Base-by-base conservation (phyloP, 2,888 invertebrate genomes). In the Rotaria socialis region DNA sequence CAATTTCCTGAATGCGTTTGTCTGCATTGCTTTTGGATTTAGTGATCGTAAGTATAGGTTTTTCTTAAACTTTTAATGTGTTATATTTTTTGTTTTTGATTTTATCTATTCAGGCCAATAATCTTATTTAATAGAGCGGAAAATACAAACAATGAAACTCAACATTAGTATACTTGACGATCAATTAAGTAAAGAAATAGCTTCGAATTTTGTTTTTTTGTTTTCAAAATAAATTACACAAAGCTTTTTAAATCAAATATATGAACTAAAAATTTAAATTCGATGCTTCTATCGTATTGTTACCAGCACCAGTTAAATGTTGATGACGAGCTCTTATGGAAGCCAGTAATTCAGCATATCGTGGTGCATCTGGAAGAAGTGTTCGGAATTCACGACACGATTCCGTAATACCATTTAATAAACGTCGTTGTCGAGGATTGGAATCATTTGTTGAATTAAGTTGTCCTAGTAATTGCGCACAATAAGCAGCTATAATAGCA, bases 321-420 rank as follows among this genome's bases (percentile, higher is more conserved):
- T 80, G 80, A 80, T 80, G 8, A 47, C 47, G 43, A 43, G 47
- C 80, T 47, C 80, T 47, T 47, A 47, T 47, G 1, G 80, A 80
- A 19, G 80, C 10, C 3, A 80, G 47, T 47, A 80, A 14, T 80
- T 80, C 80, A 24, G 47, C 80, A 80, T 80, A 80, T 47, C 80
- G 43, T 47, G 80, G 80, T 43, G 2, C 24, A 80, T 47, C 19
- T 24, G 80, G 80, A 47, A 47, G 11, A 1, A 80, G 14, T n/a
- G 47, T 47, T 24, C 80, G 80, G 47, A 80, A 80, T 80, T 80
- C 80, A 47, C 47, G 43, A 47, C 80, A 80, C 11, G 80, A 80
- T 47, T 80, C 80, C 10, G 47, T 47, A 47, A 80, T 80, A n/a
- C 80, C 80, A 47, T 80, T 43, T 10, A 80, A 24, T n/a, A 80